Conservation (phyloP, 2,113 vertebrate genomes). For the Mustela nigripes region DNA sequence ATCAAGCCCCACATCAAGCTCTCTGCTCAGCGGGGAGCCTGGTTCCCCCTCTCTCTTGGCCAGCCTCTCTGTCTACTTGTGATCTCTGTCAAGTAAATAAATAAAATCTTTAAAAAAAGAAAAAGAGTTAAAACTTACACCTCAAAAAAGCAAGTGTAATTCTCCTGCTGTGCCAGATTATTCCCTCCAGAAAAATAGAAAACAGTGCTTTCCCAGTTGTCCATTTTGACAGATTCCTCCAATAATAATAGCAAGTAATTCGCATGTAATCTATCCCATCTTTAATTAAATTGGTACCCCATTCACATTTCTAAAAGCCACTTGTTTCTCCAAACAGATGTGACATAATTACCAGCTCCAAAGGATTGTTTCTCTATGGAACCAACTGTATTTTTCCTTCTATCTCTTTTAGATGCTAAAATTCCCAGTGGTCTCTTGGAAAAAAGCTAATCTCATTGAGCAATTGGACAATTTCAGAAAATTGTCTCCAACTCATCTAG, state of each 20-base stretch:
- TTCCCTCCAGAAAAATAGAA: constrained; percentile 63
- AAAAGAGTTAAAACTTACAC: background rate
- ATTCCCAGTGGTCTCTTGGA: constrained; percentile 51
- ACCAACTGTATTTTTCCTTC: constrained; percentile 56
- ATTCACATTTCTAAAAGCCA: constrained; percentile 72
- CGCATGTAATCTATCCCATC: constrained; percentile 68
- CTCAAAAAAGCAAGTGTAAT: background rate
- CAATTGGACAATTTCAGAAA: constrained; percentile 55
- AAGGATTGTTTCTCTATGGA: constrained; percentile 19
- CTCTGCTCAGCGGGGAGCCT: too few species aligned
- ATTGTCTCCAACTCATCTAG: background rate
- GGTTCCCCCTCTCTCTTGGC: too few species aligned
- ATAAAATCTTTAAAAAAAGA: too few species aligned
- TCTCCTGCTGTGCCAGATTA: background rate
- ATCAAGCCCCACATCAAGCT: too few species aligned
- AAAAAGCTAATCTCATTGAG: constrained; percentile 48
- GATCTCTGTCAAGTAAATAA: too few species aligned
- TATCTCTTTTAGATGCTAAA: constrained; percentile 56
- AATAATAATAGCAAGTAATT: constrained; percentile 78
- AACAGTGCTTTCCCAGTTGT: constrained; percentile 66
- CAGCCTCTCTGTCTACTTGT: too few species aligned
- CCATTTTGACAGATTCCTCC: constrained; percentile 64
- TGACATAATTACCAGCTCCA: constrained; percentile 56
- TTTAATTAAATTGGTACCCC: constrained; percentile 80
- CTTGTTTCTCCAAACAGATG: constrained; percentile 72